Base-by-base conservation (phyloP, 2,888 invertebrate genomes). In the Tuberolachnus salignus region DNA sequence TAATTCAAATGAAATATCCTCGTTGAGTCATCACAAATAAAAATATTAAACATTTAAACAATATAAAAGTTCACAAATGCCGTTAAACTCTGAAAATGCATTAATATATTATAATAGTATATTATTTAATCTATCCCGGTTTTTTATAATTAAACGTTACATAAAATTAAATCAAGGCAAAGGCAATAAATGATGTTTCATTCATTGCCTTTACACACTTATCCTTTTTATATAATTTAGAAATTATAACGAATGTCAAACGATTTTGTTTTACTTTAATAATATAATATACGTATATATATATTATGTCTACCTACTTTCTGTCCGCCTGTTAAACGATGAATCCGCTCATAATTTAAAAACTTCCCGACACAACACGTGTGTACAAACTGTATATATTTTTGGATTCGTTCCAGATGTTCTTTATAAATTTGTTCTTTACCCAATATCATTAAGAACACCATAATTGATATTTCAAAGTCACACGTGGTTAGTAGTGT, bases 401-500 rank as follows among this genome's bases (percentile, higher is more conserved):
- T 73, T 73, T 73, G 73, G 23, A 3, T 9, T 63, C 1, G 16
- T 63, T 63, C 73, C 73, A 63, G 51, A 51, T 46, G 59, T 59
- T 26, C 23, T 59, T 46, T 14, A 9, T 59, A 71, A n/a, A 71
- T 71, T 71, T 63, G 63, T 73, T 73, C 51, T 73, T 73, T 73
- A 73, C 63, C 51, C 73, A 63, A 73, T 73, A 73, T 73, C 73
- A 63, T 73, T 73, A 73, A 63, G 6, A 73, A 51, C 63, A 23
- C 63, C 42, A 63, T 73, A 73, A 73, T 73, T 73, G 73, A 73
- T 73, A 73, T 63, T 73, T 73, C 73, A 51, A 73, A 73, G 63
- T 63, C 42, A 21, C 72, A 73, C 51, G 63, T 63, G 73, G 61
- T 63, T 21, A 63, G 49, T 53, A 53, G 51, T 63, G 42, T 21